These are phyloP conservation scores for Colletes collaris DNA, from an alignment of 2,888 invertebrate genomes.

Conservation along the genomic window DNA sequence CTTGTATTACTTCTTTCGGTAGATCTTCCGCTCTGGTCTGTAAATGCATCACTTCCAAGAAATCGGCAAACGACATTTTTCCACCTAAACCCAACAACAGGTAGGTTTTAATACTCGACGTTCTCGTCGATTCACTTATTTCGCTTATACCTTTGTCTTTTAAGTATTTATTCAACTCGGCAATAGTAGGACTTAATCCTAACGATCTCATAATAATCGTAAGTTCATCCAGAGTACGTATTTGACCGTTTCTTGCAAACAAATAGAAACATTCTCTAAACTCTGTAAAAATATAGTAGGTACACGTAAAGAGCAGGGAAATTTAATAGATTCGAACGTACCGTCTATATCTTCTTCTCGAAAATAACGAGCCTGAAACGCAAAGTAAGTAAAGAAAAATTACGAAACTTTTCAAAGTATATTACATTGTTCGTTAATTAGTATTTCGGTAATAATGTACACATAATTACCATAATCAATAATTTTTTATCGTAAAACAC, in stretches of 20 bases:
- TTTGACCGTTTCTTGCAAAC: constrained; percentile 95
- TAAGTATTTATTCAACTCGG: constrained; percentile 93
- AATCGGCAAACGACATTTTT: constrained; percentile 97
- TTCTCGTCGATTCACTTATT: no score
- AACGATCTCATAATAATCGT: constrained; percentile 97
- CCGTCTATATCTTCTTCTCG: constrained; percentile 98
- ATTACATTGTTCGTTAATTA: background rate
- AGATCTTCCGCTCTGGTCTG: constrained; percentile 93
- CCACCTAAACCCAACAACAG: constrained; percentile 86
- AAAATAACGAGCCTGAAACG: constrained; percentile 94
- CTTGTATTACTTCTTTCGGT: constrained; percentile 93
- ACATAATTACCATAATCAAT: constrained; percentile 54
- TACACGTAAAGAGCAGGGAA: background rate
- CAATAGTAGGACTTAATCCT: constrained; percentile 96
- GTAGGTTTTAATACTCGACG: background rate
- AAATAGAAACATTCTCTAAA: constrained; percentile 98
- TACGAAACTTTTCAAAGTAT: background rate
- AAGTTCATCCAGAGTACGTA: constrained; percentile 94
- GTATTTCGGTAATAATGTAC: no score
- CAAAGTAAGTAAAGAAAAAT: background rate
- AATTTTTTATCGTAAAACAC: background rate
- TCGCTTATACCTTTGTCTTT: constrained; percentile 86
- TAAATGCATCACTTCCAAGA: constrained; percentile 96
- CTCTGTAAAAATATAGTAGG: constrained; percentile 85
- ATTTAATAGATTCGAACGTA: constrained; percentile 79